Conservation (phyloP, 2,113 vertebrate genomes). For the Dasypus novemcinctus region DNA sequence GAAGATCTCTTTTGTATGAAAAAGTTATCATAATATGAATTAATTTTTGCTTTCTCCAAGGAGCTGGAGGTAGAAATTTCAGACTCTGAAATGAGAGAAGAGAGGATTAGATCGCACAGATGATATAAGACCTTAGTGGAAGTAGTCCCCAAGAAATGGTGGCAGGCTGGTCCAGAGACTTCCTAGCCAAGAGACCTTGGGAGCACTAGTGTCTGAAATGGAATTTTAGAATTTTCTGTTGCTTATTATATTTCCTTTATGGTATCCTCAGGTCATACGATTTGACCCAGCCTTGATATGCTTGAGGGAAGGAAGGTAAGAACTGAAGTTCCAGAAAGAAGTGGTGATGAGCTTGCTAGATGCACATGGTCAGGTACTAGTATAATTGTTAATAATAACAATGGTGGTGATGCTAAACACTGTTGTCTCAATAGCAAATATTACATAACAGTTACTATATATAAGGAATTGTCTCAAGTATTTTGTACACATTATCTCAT, state of each 20-base stretch:
- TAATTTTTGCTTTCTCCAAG: neutral
- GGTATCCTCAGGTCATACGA: accelerated
- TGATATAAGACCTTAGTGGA: neutral
- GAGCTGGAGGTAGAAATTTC: neutral
- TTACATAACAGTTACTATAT: neutral
- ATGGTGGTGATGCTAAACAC: neutral
- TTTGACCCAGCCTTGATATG: neutral
- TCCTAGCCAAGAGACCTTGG: neutral
- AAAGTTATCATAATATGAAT: neutral
- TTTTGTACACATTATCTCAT: no score
- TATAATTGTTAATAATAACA: neutral
- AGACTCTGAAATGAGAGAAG: neutral
- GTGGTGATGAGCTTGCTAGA: neutral
- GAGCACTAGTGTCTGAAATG: neutral
- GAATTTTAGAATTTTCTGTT: neutral
- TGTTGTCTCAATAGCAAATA: neutral
- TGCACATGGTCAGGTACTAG: neutral
- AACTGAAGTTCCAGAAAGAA: neutral
- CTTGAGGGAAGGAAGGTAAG: neutral
- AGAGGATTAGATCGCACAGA: neutral
- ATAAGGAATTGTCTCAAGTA: neutral
- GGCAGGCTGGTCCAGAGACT: neutral
- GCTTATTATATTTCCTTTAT: neutral
- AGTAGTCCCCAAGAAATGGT: neutral
- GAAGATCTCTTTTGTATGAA: neutral